Base-by-base conservation (phyloP, 2,888 invertebrate genomes). In the Euphydryas editha region DNA sequence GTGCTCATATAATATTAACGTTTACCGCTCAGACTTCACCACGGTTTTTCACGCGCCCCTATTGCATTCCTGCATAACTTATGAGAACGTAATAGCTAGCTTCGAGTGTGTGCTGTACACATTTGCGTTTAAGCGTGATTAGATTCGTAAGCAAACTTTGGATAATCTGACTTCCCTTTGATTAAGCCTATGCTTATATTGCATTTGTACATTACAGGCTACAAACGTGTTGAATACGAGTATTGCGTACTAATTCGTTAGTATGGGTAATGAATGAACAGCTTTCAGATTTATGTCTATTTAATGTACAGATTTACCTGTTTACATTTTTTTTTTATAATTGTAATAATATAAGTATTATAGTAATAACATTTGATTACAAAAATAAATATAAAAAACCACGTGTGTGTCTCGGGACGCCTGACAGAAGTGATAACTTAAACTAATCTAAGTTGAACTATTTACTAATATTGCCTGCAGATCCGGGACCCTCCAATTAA, bases 1-100 rank as follows among this genome's bases (percentile, higher is more conserved):
- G 76, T 73, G 77, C 81, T 89, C 90, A 89, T 91, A 75, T 84
- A 90, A 87, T 91, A 92, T 92, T 92, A 85, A 92, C 82, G 78
- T 66, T 69, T 78, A 74, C 75, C 81, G 81, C 80, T 80, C 78
- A 75, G 76, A 78, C 75, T 79, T 76, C 72, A 79, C 81, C 81
- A 81, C 84, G 86, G 84, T 88, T 90, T 90, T 90, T 91, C 89
- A 85, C 90, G 86, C 88, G 80, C 76, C 81, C 83, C 81, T 76
- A 69, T 79, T 84, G 85, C 84, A 84, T 81, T 80, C 75, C 77
- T 91, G 87, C 88, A 92, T 92, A 83, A 87, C 86, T 88, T 81
- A 90, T 90, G 88, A 90, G 87, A 73, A 78, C 82, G 84, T 89
- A 89, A 89, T 92, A 88, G 87, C 83, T 83, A 84, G 84, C 74